phyloP scores from a whole-genome alignment of 2,113 vertebrate species.

The Serinus canaria region DNA sequence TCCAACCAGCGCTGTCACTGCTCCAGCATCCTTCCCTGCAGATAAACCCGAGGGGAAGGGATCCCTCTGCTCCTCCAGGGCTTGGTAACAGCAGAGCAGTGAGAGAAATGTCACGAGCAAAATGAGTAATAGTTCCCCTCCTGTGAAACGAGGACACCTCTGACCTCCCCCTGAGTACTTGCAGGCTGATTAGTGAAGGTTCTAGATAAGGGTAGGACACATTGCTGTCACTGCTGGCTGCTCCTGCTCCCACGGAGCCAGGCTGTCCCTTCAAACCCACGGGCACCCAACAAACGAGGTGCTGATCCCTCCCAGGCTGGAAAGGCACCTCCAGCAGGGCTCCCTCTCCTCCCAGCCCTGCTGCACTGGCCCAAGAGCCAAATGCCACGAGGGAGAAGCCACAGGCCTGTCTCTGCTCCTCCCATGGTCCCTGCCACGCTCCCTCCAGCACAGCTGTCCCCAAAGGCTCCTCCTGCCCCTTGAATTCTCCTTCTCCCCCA shows the following conservation, averaged over 20 bases:
- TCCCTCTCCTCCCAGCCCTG: background rate
- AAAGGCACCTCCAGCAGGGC: background rate
- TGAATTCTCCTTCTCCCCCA: background rate
- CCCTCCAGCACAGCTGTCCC: background rate
- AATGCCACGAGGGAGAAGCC: background rate
- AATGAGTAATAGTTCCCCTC: background rate
- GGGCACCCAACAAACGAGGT: rapidly evolving
- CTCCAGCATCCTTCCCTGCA: conserved; percentile 69
- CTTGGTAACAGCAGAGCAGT: background rate
- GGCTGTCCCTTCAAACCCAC: background rate
- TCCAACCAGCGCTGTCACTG: conserved; percentile 12
- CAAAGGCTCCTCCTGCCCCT: background rate
- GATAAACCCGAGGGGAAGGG: conserved; percentile 66
- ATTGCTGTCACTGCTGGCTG: background rate
- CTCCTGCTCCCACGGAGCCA: background rate
- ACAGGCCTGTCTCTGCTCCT: background rate
- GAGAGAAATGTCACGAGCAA: background rate
- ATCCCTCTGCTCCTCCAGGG: conserved; percentile 25
- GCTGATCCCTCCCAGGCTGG: background rate
- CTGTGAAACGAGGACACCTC: background rate
- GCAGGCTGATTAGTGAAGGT: background rate
- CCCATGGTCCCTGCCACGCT: background rate
- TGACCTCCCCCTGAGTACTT: background rate
- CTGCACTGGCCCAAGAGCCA: background rate
- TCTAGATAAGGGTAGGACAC: background rate